Evolutionary conservation across 2,113 vertebrate genomes (phyloP), one percentile per base, ranked within the genome.

Genomic region (Apistogramma diplotaenia): DNA sequence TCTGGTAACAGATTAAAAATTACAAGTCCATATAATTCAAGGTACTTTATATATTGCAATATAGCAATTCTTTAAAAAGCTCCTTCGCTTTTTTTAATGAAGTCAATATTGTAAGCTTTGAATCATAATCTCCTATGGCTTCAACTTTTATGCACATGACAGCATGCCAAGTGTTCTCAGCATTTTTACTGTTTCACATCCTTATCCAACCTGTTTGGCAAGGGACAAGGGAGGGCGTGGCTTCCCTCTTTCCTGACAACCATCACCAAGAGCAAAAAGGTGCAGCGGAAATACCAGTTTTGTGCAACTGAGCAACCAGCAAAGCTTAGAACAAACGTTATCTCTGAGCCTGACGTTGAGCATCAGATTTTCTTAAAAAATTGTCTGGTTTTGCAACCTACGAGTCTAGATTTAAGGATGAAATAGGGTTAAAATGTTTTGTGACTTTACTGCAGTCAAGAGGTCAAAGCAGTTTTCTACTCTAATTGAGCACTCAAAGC

Each of bases 121-220:
- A 85, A 62, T 54, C 16, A 6, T 33, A 65, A 23, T 23, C 35
- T 40, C 6, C 21, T 58, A 60, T 19, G 12, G 59, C 57, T 67
- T 60, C 18, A 18, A 72, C 27, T 71, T 71, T 81, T 75, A 87
- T 23, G 87, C 76, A 84, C 3, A 18, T 40, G 77, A 62, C 3
- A 16, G 1, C 21, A 35, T 9, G 57, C 46, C 75, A 53, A 67
- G 76, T 79, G 37, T 70, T 56, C 40, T 83, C 43, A 72, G 51
- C 55, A 27, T 81, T 75, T 74, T 57, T 82, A 40, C 16, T 37
- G 73, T 35, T 84, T 46, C 35, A 83, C 58, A 74, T 77, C 74
- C 86, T 82, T 29, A 83, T 86, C 85, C 37, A 84, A 92, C 87
- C 89, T 78, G 87, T 91, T 87, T 29, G 33, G 70, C 87, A 87